These are phyloP conservation scores for Enoplosus armatus DNA, from an alignment of 2,797 vertebrate species.

Conservation along the genomic window DNA sequence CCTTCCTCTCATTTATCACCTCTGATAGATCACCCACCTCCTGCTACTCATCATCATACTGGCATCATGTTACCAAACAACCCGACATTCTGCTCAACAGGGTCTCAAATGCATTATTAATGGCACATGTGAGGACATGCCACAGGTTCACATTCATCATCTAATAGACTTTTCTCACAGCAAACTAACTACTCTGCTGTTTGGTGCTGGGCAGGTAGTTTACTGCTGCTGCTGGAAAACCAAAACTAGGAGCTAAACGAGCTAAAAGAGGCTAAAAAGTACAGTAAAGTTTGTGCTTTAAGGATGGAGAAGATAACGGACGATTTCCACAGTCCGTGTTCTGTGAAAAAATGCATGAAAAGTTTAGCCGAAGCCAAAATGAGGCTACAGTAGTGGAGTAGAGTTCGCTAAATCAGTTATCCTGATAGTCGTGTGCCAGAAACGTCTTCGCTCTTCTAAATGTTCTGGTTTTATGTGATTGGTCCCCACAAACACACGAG, in stretches of 20 bases:
- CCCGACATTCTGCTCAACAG: constrained; percentile 24
- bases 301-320: neutral
- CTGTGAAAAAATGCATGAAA: too few relatives aligned
- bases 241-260: neutral
- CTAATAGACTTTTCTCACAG: neutral
- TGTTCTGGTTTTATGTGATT: neutral
- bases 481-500: neutral
- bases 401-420: neutral
- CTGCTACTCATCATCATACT: constrained; percentile 31
- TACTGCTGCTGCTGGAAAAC: neutral
- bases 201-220: neutral
- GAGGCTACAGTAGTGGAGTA: neutral
- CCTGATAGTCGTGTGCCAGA: neutral
- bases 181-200: neutral
- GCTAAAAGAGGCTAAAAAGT: neutral
- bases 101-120: constrained; percentile 15
- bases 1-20: constrained; percentile 36
- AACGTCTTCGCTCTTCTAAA: neutral
- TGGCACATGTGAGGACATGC: neutral
- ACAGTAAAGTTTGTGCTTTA: neutral
- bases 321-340: too few relatives aligned
- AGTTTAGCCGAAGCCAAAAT: neutral
- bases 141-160: constrained; percentile 28
- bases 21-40: constrained; percentile 14
- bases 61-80: constrained; percentile 34